These are phyloP conservation scores for Bombus soroeensis DNA, from an alignment of 1,140 invertebrate species.

Conservation along the genomic window DNA sequence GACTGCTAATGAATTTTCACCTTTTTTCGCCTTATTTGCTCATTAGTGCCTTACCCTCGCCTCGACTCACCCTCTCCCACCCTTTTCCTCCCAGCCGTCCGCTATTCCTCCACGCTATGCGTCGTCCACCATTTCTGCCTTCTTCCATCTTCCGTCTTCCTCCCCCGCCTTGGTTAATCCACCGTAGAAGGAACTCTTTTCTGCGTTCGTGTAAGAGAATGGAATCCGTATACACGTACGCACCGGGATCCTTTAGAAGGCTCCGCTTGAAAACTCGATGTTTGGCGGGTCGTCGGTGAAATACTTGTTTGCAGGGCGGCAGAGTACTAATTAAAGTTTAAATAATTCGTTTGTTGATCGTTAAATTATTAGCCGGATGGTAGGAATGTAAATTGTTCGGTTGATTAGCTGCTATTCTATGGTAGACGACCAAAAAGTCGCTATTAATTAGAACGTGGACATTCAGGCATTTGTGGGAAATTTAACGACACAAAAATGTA, in stretches of 20 bases:
- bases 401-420: background rate
- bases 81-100: slow-evolving; percentile 3
- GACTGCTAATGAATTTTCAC: slow-evolving; percentile 81
- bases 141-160: slow-evolving; percentile 35
- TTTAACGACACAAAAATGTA: too few relatives aligned
- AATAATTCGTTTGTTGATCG: slow-evolving; percentile 8
- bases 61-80: slow-evolving; percentile 46
- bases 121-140: slow-evolving; percentile 18
- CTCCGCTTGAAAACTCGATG: background rate
- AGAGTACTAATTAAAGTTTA: background rate
- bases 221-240: slow-evolving; percentile 11
- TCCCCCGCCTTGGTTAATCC: slow-evolving; percentile 35
- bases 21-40: slow-evolving; percentile 78
- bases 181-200: slow-evolving; percentile 36
- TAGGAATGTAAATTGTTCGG: background rate
- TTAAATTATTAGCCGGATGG: background rate
- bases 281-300: background rate
- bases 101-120: background rate
- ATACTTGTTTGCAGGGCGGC: background rate
- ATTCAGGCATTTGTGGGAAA: background rate
- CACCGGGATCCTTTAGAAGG: background rate
- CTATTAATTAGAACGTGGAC: background rate
- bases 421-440: background rate
- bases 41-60: slow-evolving; percentile 77
- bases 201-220: slow-evolving; percentile 19